These are phyloP conservation scores for Hoplodrina blanda DNA, from an alignment of 2,888 invertebrate genomes.

Conservation along the genomic window DNA sequence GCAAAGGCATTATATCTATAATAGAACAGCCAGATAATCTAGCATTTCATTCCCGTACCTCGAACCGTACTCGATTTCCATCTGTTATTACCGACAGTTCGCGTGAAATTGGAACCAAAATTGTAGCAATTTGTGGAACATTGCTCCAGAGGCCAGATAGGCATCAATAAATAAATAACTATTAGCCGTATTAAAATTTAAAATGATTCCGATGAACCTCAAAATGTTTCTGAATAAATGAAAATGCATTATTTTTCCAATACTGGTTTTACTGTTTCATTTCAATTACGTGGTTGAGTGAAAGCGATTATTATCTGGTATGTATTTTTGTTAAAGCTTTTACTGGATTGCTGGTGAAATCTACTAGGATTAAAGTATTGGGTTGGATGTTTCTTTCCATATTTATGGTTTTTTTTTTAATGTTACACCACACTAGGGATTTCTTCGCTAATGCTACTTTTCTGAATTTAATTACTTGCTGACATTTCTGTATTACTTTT, in stretches of 20 bases:
- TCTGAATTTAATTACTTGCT: not conserved
- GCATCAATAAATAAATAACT: slow-evolving; percentile 31
- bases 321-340: not conserved
- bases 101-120: slow-evolving; percentile 36
- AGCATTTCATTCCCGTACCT: slow-evolving; percentile 4
- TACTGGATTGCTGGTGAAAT: not conserved
- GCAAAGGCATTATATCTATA: not conserved
- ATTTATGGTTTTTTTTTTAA: not conserved
- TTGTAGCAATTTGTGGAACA: slow-evolving; percentile 46
- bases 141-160: slow-evolving; percentile 10
- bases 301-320: slow-evolving; percentile 7
- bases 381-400: not conserved
- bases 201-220: slow-evolving; percentile 24
- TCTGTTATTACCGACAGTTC: slow-evolving; percentile 15
- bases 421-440: too few relatives aligned
- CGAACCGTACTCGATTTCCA: slow-evolving; percentile 24
- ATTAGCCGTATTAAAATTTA: slow-evolving; percentile 31
- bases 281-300: slow-evolving; percentile 21
- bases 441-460: not conserved
- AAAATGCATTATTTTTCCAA: slow-evolving; percentile 29
- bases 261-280: slow-evolving; percentile 4
- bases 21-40: slow-evolving; percentile 6
- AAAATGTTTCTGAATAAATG: slow-evolving; percentile 14
- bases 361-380: not conserved
- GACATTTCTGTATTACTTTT: not conserved